These are phyloP conservation scores for Gnatocerus cornutus DNA, from an alignment of 2,888 invertebrate species.

Conservation along the genomic window DNA sequence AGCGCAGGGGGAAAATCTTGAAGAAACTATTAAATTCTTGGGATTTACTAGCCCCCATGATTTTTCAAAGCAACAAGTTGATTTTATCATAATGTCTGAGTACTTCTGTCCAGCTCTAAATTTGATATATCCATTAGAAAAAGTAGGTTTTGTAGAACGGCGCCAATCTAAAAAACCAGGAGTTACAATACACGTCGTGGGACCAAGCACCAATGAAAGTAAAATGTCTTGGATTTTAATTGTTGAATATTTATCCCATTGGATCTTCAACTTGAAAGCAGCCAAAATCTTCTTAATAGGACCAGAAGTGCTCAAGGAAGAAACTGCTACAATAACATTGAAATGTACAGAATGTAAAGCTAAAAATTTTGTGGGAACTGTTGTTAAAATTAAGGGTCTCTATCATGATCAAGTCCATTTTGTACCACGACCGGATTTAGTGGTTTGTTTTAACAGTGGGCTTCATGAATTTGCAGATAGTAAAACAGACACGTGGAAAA, in stretches of 20 bases:
- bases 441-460: conserved; percentile 31
- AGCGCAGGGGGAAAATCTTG: neutral
- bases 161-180: neutral
- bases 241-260: conserved; percentile 17
- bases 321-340: neutral
- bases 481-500: conserved; percentile 24
- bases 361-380: conserved; percentile 15
- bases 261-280: conserved; percentile 18
- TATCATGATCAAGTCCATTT: conserved; percentile 14
- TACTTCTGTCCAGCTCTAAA: conserved; percentile 5
- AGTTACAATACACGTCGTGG: conserved; percentile 16
- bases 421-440: conserved; percentile 22
- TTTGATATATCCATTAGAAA: conserved; percentile 12
- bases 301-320: conserved; percentile 1
- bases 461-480: conserved; percentile 22
- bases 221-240: conserved; percentile 3
- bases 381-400: conserved; percentile 11
- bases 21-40: conserved; percentile 10
- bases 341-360: conserved; percentile 5
- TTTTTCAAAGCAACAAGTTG: conserved; percentile 8
- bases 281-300: conserved; percentile 16
- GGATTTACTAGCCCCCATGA: neutral
- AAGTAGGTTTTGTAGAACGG: conserved; percentile 4
- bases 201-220: neutral
- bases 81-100: conserved; percentile 14